These are phyloP conservation scores for Ptychobarbus kaznakovi DNA, from an alignment of 2,797 vertebrate species.

Conservation along the genomic window DNA sequence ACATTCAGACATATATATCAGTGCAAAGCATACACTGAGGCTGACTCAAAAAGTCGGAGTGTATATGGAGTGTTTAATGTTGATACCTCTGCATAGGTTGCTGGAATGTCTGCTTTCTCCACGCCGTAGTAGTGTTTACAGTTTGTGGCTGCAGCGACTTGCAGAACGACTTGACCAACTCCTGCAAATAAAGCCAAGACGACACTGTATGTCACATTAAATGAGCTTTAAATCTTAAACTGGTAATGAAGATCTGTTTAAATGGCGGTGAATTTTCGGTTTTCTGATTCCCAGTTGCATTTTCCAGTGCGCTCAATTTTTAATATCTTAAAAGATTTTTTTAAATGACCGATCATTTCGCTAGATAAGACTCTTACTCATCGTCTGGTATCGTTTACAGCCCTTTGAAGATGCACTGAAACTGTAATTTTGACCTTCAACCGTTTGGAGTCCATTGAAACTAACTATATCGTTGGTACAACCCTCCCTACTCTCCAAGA, in stretches of 20 bases:
- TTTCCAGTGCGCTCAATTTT: not conserved
- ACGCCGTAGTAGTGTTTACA: slow-evolving; percentile 99
- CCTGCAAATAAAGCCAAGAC: slow-evolving; percentile 74
- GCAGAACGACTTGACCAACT: slow-evolving; percentile 97
- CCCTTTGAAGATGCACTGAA: too few species aligned
- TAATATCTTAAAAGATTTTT: not conserved
- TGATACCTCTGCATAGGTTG: slow-evolving; percentile 95
- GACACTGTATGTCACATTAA: slow-evolving; percentile 3
- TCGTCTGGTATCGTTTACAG: too few species aligned
- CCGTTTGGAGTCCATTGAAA: too few species aligned
- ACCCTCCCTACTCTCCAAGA: too few species aligned
- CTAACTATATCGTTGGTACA: too few species aligned
- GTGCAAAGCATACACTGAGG: not conserved
- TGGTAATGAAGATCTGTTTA: not conserved
- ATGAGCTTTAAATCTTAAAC: not conserved
- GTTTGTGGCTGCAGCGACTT: slow-evolving; percentile 97
- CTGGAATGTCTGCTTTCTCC: slow-evolving; percentile 98
- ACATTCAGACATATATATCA: not conserved
- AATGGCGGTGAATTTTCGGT: not conserved
- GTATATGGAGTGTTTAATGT: not conserved
- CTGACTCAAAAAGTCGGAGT: not conserved
- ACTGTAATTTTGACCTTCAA: too few species aligned
- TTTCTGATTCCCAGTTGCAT: not conserved
- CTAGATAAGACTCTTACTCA: too few species aligned
- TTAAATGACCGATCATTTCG: too few species aligned